Conservation (phyloP, 2,113 vertebrate species). For the Lophotis ruficrista region DNA sequence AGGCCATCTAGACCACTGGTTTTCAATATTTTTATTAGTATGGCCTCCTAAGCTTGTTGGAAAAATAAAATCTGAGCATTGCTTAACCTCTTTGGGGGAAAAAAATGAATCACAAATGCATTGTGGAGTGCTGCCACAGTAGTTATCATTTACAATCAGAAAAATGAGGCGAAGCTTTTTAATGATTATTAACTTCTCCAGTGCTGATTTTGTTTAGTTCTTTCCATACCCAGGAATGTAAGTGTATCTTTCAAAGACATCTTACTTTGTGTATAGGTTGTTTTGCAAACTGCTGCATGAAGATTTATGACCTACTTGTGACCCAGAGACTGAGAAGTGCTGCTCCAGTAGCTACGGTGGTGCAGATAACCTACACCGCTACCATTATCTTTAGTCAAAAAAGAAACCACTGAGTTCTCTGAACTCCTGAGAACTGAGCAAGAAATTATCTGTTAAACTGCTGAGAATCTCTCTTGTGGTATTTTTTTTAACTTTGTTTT, state of each 20-base stretch:
- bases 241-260: neutral
- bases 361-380: neutral
- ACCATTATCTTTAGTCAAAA: neutral
- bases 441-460: conserved; percentile 1
- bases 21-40: neutral
- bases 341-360: neutral
- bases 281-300: neutral
- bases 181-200: neutral
- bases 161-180: neutral
- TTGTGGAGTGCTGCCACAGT: neutral
- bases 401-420: conserved; percentile 29
- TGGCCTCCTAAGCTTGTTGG: neutral
- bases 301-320: conserved; percentile 37
- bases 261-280: neutral
- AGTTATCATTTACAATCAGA: neutral
- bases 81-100: neutral
- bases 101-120: neutral
- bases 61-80: neutral
- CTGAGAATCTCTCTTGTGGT: neutral
- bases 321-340: conserved; percentile 12
- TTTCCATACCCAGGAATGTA: neutral
- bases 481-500: neutral
- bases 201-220: neutral
- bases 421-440: neutral
- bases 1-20: neutral